Conservation (phyloP, 2,113 vertebrate genomes). For the Eclectus roratus region DNA sequence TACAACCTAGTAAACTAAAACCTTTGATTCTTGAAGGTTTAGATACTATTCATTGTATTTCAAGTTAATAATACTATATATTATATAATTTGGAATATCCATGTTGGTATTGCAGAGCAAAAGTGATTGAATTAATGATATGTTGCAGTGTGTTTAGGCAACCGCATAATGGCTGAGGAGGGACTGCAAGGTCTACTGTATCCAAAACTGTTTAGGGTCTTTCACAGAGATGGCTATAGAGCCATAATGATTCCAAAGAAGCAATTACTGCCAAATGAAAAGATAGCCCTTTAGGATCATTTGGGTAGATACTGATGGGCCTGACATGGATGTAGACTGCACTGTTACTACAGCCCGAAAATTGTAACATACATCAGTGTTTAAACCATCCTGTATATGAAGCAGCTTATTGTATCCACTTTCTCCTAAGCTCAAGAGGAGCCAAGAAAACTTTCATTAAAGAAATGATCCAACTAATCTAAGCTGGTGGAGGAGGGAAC, state of each 20-base stretch:
- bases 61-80: not conserved
- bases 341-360: not conserved
- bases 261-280: not conserved
- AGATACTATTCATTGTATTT: not conserved
- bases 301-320: not conserved
- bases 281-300: not conserved
- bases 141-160: not conserved
- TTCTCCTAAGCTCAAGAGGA: not conserved
- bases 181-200: not conserved
- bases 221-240: not conserved
- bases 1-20: not conserved
- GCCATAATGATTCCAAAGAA: not conserved
- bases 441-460: conserved; percentile 18
- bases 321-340: not conserved
- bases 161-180: not conserved
- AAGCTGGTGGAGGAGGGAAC: not conserved
- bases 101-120: not conserved
- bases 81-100: not conserved
- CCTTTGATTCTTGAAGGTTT: not conserved
- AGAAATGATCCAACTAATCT: conserved; percentile 10
- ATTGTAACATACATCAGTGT: not conserved
- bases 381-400: not conserved
- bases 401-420: not conserved
- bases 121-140: conserved; percentile 7
- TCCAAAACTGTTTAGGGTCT: not conserved